Evolutionary conservation across 2,113 vertebrate species (phyloP).

Genomic region (Scartelaos histophorus): DNA sequence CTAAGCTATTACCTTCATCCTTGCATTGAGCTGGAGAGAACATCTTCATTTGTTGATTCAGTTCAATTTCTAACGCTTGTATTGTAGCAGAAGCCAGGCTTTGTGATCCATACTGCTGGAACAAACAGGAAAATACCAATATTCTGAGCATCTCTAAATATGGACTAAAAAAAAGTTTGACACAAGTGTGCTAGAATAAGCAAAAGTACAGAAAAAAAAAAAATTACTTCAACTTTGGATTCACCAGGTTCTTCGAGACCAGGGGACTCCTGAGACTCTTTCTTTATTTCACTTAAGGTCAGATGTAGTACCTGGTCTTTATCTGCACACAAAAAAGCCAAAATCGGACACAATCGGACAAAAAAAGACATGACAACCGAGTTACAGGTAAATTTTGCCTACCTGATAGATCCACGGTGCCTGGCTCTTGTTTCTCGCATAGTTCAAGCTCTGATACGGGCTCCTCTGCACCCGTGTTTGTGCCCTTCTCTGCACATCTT

Average conservation of each 20-base stretch:
- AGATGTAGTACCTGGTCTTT: slow-evolving; percentile 8
- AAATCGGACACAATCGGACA: not conserved
- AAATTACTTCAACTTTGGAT: slow-evolving; percentile 63
- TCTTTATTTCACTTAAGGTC: slow-evolving; percentile 46
- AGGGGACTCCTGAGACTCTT: slow-evolving; percentile 53
- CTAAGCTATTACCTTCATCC: slow-evolving; percentile 53
- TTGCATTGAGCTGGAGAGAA: slow-evolving; percentile 49
- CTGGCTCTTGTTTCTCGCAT: slow-evolving; percentile 36
- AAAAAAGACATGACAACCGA: too few relatives aligned
- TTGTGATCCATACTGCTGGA: slow-evolving; percentile 38
- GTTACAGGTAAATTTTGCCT: not conserved
- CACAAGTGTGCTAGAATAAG: not conserved
- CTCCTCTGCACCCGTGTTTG: slow-evolving; percentile 33
- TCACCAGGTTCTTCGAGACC: slow-evolving; percentile 42
- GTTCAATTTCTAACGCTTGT: slow-evolving; percentile 33
- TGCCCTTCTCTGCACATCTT: slow-evolving; percentile 48
- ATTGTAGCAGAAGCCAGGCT: slow-evolving; percentile 10
- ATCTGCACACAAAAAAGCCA: slow-evolving; percentile 26
- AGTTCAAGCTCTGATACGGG: slow-evolving; percentile 36
- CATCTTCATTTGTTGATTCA: slow-evolving; percentile 33
- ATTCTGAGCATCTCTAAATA: not conserved
- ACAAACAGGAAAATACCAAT: not conserved
- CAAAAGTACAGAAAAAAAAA: not conserved
- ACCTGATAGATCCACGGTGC: slow-evolving; percentile 43
- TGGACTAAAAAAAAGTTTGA: not conserved